Conservation (phyloP, 1,140 invertebrate species). For the Oncopodura yosiiana region DNA sequence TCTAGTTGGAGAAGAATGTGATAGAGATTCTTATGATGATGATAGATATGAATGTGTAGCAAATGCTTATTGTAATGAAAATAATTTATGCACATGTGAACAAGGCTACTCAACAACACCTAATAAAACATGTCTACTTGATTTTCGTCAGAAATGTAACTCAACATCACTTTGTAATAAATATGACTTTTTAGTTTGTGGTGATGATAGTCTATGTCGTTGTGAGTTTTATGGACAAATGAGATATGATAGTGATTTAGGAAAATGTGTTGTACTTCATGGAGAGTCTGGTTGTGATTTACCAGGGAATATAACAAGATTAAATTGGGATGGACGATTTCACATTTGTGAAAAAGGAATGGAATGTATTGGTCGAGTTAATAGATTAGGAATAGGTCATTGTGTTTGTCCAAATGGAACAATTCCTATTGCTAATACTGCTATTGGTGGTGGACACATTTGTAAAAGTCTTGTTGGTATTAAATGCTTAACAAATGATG, state of each 20-base stretch:
- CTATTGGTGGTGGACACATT: no score
- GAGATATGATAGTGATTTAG: slow-evolving; percentile 2
- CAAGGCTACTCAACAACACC: background rate
- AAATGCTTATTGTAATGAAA: slow-evolving; percentile 2
- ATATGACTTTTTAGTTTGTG: slow-evolving; percentile 14
- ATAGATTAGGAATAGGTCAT: no score
- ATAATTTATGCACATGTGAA: slow-evolving; percentile 4
- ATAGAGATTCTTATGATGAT: no score
- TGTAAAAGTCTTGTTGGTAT: no score
- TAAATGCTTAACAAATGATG: no score
- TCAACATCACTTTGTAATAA: background rate
- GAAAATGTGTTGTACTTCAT: background rate
- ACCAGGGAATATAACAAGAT: no score
- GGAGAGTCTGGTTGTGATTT: slow-evolving; percentile 5
- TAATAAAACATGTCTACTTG: background rate
- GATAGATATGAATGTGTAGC: background rate
- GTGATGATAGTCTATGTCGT: background rate
- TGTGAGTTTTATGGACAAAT: slow-evolving; percentile 20
- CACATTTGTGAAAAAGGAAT: no score
- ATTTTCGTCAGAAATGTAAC: slow-evolving; percentile 8
- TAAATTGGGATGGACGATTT: no score
- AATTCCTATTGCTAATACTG: no score
- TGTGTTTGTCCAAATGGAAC: no score
- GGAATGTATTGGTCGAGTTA: no score
- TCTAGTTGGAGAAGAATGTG: background rate